Conservation (phyloP, 1,140 invertebrate species). For the Pachypeltis micranthus region DNA sequence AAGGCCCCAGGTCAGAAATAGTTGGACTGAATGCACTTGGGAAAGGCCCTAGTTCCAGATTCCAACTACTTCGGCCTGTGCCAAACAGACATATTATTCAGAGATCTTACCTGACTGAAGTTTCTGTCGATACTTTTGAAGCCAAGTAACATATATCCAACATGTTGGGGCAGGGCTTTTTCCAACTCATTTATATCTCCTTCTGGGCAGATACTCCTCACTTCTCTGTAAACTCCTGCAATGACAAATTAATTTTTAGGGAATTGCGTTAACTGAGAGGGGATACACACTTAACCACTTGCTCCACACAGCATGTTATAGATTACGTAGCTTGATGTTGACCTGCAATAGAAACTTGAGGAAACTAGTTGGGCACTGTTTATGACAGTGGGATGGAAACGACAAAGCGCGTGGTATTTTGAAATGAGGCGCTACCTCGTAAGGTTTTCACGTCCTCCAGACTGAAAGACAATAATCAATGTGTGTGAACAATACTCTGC, state of each 20-base stretch:
- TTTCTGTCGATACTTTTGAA: slow-evolving; percentile 36
- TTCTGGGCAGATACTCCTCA: slow-evolving; percentile 30
- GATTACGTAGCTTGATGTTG: too few species aligned
- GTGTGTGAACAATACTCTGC: too few species aligned
- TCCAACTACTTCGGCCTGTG: not conserved
- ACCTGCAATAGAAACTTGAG: too few species aligned
- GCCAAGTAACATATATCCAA: slow-evolving; percentile 34
- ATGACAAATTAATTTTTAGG: slow-evolving; percentile 2
- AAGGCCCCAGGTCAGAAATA: not conserved
- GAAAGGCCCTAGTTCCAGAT: not conserved
- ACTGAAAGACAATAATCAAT: too few species aligned
- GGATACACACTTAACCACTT: too few species aligned
- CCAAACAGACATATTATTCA: not conserved
- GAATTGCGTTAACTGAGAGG: not conserved
- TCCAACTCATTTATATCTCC: slow-evolving; percentile 19
- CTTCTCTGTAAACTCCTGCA: slow-evolving; percentile 32
- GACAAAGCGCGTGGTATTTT: too few species aligned
- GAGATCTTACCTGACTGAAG: slow-evolving; percentile 29
- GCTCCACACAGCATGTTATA: too few species aligned
- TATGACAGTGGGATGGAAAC: too few species aligned
- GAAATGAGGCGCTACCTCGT: too few species aligned
- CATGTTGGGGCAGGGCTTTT: slow-evolving; percentile 6
- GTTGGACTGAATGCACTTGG: not conserved
- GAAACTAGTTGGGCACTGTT: too few species aligned
- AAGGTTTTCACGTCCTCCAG: too few species aligned